phyloP scores from a whole-genome alignment of 64 coral and sea anemone species.

The Pocillopora verrucosa region DNA sequence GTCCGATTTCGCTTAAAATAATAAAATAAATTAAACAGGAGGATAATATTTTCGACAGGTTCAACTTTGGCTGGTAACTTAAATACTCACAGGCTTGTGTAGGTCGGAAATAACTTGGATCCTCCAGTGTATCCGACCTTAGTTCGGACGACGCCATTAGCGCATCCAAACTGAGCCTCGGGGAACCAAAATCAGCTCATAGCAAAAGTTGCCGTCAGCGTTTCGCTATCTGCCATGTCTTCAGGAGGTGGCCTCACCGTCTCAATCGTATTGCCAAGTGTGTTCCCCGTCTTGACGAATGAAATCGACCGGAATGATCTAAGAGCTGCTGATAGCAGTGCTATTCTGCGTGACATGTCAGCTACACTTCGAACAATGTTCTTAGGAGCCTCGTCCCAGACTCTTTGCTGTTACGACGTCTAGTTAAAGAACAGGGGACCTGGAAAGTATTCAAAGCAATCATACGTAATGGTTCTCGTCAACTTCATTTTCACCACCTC shows the following conservation, averaged over 20 bases:
- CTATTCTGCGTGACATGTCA: background rate
- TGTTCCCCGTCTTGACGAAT: slow-evolving; percentile 53
- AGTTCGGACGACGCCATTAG: slow-evolving; percentile 84
- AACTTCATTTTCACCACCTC: too few species aligned
- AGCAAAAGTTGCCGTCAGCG: slow-evolving; percentile 87
- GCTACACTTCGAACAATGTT: background rate
- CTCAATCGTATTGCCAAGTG: slow-evolving; percentile 12
- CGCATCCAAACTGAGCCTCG: slow-evolving; percentile 96
- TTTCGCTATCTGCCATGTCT: slow-evolving; percentile 53
- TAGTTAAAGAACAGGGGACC: too few species aligned
- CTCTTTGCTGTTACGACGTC: background rate
- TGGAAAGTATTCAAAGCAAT: too few species aligned
- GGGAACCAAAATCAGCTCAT: slow-evolving; percentile 99
- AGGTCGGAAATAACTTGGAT: slow-evolving; percentile 80
- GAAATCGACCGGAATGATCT: slow-evolving; percentile 25
- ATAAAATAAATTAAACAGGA: background rate
- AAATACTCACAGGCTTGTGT: slow-evolving; percentile 88
- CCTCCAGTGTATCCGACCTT: slow-evolving; percentile 95
- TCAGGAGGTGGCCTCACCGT: slow-evolving; percentile 14
- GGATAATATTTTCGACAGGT: too few species aligned
- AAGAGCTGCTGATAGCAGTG: slow-evolving; percentile 15
- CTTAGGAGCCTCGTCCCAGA: background rate
- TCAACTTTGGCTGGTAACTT: background rate
- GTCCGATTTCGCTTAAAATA: background rate
- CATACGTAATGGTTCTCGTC: too few species aligned